Base-by-base conservation (phyloP, 2,113 vertebrate genomes). In the Centropus unirufus region DNA sequence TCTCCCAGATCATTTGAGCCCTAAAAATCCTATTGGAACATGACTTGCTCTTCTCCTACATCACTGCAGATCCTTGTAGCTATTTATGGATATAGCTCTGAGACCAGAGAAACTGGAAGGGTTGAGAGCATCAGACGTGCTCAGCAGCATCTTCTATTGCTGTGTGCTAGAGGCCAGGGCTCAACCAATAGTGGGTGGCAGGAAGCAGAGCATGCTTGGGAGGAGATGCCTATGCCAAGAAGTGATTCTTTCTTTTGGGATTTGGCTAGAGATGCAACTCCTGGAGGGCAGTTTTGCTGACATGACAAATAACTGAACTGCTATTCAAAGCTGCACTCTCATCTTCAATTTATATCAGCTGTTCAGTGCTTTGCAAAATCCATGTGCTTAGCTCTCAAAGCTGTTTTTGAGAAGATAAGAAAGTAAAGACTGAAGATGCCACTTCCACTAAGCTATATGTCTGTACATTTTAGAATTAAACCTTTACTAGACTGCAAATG, bases 221-320 rank as follows among this genome's bases (percentile, higher is more conserved):
- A 90, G 66, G 76, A 66, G 51, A 59, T 69, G 39, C 68, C n/a
- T 26, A 0, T 87, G 91, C 87, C 83, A 81, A 74, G 68, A 30
- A 77, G 46, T 34, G 55, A 55, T 77, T 74, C 63, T 92, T 90
- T 82, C 83, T 90, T 92, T 81, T 74, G 83, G 83, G 89, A 51
- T 83, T 89, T 92, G 76, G 68, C 83, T 76, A 30, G 72, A 54
- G 76, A 62, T 52, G 46, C 63, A 67, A 12, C 77, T 93, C 64
- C 55, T 83, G 64, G 68, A 91, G 89, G 91, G 87, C 76, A 81
- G 68, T 74, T 22, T 64, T 92, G 89, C 89, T 95, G 83, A 91
- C 67, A 42, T 3, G 12, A 69, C 0, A 0, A 78, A 63, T 78
- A 70, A 70, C 52, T 5, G 5, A 81, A 13, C 47, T 52, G 61